These are phyloP conservation scores for Vespertilio murinus DNA, from an alignment of 2,797 vertebrate species.

Conservation along the genomic window DNA sequence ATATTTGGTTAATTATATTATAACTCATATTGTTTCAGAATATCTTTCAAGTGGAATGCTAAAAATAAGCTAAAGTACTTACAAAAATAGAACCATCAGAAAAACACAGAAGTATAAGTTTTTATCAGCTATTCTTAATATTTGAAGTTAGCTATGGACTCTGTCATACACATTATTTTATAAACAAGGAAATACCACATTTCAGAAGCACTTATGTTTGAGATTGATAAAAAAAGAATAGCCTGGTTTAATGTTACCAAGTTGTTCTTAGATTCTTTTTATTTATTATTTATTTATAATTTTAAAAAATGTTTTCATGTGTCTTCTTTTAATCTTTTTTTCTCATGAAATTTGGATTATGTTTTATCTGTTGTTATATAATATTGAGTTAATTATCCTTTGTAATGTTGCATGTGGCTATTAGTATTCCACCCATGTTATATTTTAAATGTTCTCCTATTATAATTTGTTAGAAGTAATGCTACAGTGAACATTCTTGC, in stretches of 20 bases:
- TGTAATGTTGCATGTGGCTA: neutral
- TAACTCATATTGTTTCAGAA: conserved; percentile 50
- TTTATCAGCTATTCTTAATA: conserved; percentile 20
- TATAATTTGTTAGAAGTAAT: neutral
- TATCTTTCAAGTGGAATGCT: conserved; percentile 60
- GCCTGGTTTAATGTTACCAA: conserved; percentile 49
- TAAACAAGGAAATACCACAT: conserved; percentile 43
- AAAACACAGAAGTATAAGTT: neutral
- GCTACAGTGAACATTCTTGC: neutral
- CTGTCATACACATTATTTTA: conserved; percentile 40
- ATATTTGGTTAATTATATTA: conserved; percentile 70
- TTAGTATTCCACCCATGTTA: neutral
- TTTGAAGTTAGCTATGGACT: conserved; percentile 45
- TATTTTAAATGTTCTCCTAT: neutral
- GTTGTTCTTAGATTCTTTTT: neutral
- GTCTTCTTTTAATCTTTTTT: neutral
- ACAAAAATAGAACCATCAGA: conserved; percentile 59
- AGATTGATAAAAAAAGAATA: conserved; percentile 51
- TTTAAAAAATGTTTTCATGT: neutral
- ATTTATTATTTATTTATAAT: no score
- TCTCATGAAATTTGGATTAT: neutral
- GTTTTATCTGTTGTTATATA: neutral
- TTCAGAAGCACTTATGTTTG: conserved; percentile 58
- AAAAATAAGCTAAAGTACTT: conserved; percentile 58
- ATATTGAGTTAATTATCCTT: neutral